A percentile compares a stretch with the other conserved stretches of the same genome.
Evolutionary conservation across 2,888 invertebrate genomes (phyloP).

Genomic region (Stenodera caucasica): DNA sequence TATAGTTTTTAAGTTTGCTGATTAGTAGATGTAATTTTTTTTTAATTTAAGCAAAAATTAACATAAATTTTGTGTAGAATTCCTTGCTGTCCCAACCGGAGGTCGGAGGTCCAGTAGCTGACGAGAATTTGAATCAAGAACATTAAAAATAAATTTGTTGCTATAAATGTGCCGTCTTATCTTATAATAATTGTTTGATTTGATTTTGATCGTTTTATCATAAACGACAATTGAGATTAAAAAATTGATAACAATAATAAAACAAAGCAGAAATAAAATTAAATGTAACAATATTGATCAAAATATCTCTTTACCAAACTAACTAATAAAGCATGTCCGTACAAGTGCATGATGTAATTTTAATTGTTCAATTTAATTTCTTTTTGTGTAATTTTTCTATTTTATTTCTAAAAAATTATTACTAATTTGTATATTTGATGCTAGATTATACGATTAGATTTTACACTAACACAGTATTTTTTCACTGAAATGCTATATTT

Average conservation of each 20-base stretch:
- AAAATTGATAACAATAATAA: not conserved
- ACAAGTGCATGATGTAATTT: not conserved
- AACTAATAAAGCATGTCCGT: not conserved
- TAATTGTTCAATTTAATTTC: not conserved
- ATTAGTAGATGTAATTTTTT: not conserved
- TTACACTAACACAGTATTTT: slow-evolving; percentile 31
- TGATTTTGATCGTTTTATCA: not conserved
- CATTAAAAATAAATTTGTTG: slow-evolving; percentile 45
- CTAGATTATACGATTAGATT: slow-evolving; percentile 26
- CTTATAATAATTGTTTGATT: slow-evolving; percentile 15
- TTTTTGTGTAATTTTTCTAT: not conserved
- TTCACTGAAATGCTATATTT: slow-evolving; percentile 23
- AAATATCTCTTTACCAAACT: not conserved
- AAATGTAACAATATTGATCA: not conserved
- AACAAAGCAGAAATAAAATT: not conserved
- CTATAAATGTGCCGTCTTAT: slow-evolving; percentile 31
- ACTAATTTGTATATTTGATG: slow-evolving; percentile 23
- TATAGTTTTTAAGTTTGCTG: not conserved
- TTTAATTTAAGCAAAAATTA: slow-evolving; percentile 13
- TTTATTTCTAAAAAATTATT: slow-evolving; percentile 20
- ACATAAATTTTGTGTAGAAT: slow-evolving; percentile 62
- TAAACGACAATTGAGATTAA: not conserved
- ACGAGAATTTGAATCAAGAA: slow-evolving; percentile 75
- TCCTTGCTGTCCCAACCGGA: slow-evolving; percentile 64
- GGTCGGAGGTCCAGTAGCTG: slow-evolving; percentile 62